Percentiles rank a stretch among this genome's conserved stretches.
phyloP scores from a whole-genome alignment of 2,797 vertebrate species.

The Danio albolineatus region DNA sequence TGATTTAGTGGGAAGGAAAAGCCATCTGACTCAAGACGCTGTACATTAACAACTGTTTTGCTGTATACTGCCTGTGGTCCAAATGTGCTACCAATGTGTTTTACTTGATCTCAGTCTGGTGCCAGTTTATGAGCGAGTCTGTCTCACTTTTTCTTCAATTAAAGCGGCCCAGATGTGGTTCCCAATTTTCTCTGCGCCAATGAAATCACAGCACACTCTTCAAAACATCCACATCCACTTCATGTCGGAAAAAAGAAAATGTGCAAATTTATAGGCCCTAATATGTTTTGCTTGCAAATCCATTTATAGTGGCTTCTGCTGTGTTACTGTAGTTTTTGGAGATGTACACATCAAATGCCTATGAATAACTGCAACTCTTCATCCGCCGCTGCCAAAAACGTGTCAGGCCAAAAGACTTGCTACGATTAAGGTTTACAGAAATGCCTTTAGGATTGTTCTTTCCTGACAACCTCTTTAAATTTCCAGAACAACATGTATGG shows the following conservation, averaged over 20 bases:
- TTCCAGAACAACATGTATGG: not conserved
- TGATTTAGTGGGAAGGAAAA: not conserved
- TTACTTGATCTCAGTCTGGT: constrained; percentile 82
- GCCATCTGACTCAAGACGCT: not conserved
- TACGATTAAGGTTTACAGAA: constrained; percentile 12
- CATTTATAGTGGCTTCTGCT: constrained; percentile 32
- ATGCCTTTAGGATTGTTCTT: constrained; percentile 12
- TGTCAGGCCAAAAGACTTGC: not conserved
- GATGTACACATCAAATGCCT: constrained; percentile 23
- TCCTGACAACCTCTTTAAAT: constrained; percentile 20
- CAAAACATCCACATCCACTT: constrained; percentile 50
- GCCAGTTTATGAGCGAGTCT: constrained; percentile 77
- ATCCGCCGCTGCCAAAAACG: constrained; percentile 5
- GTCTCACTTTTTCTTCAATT: constrained; percentile 79
- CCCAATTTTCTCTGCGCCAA: constrained; percentile 67
- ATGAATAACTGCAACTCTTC: constrained; percentile 13
- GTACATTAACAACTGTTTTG: constrained; percentile 51
- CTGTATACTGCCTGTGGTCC: constrained; percentile 68
- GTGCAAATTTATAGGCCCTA: constrained; percentile 41
- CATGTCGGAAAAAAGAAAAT: constrained; percentile 30
- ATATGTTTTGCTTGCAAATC: constrained; percentile 45
- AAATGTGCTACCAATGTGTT: constrained; percentile 80
- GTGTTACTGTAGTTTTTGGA: constrained; percentile 37
- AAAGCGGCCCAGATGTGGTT: constrained; percentile 82
- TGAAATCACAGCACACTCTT: constrained; percentile 66